Evolutionary conservation across 92 coral and sea anemone genomes (phyloP).

Genomic region (Meandrina meandrites): DNA sequence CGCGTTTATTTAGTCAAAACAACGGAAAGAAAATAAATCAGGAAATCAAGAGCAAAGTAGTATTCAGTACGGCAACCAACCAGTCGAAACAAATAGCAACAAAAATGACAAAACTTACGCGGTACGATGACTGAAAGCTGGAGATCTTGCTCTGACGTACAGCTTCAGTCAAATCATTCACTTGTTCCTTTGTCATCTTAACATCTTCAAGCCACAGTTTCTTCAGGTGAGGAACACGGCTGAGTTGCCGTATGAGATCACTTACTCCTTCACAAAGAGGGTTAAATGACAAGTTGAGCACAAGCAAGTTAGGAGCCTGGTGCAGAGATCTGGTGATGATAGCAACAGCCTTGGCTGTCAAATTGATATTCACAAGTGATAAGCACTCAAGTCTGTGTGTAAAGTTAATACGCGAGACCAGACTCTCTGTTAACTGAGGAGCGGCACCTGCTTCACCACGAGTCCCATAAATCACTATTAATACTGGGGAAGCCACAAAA

Average conservation of each 20-base stretch:
- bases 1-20: background rate
- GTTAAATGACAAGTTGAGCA: background rate
- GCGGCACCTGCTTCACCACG: fast-evolving
- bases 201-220: background rate
- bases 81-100: background rate
- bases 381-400: background rate
- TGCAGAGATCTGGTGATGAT: conserved; percentile 4
- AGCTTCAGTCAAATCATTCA: conserved; percentile 5
- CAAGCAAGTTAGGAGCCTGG: conserved; percentile 9
- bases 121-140: background rate
- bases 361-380: background rate
- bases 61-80: background rate
- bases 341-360: background rate
- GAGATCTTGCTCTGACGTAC: conserved; percentile 10
- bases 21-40: background rate
- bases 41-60: background rate
- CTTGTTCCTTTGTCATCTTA: conserved; percentile 21
- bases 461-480: fast-evolving
- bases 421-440: background rate
- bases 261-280: conserved; percentile 20
- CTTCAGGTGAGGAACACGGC: conserved; percentile 5
- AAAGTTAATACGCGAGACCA: background rate
- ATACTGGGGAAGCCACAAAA: background rate
- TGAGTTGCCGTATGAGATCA: background rate
- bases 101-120: conserved; percentile 1